These are phyloP conservation scores for Microcaecilia unicolor DNA, from an alignment of 2,797 vertebrate species.

Conservation along the genomic window DNA sequence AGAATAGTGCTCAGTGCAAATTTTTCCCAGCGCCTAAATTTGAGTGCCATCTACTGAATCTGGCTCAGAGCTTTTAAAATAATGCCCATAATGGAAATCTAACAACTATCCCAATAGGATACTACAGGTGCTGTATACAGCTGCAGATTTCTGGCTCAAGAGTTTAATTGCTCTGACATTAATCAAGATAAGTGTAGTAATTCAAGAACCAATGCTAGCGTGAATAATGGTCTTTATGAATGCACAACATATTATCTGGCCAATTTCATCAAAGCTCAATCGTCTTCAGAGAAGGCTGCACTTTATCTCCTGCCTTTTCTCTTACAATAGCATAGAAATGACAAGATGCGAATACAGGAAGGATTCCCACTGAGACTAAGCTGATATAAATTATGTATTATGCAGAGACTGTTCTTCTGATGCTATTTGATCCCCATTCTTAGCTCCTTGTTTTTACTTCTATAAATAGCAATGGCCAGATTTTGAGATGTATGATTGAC, in stretches of 20 bases:
- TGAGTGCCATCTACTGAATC: no score
- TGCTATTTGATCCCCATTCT: constrained; percentile 38
- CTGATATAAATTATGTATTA: constrained; percentile 51
- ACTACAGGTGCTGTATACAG: background rate
- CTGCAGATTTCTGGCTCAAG: background rate
- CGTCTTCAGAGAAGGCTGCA: constrained; percentile 8
- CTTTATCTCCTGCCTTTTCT: constrained; percentile 19
- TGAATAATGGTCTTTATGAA: constrained; percentile 16
- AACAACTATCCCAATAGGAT: background rate
- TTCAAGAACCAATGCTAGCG: constrained; percentile 3
- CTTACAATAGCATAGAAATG: constrained; percentile 17
- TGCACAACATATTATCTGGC: constrained; percentile 19
- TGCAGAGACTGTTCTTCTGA: constrained; percentile 35
- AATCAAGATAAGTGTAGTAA: constrained; percentile 3
- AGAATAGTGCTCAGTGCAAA: no score
- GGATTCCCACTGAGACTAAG: constrained; percentile 33
- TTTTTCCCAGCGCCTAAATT: no score
- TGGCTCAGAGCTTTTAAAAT: no score
- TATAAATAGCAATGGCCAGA: constrained; percentile 39
- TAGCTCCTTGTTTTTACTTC: constrained; percentile 41
- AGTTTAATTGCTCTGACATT: background rate
- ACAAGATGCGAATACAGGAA: constrained; percentile 29
- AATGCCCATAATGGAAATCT: no score
- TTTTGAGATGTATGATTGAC: constrained; percentile 15
- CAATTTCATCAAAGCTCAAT: constrained; percentile 27